Base-by-base conservation (phyloP, 2,888 invertebrate species). In the Machimus rusticus region DNA sequence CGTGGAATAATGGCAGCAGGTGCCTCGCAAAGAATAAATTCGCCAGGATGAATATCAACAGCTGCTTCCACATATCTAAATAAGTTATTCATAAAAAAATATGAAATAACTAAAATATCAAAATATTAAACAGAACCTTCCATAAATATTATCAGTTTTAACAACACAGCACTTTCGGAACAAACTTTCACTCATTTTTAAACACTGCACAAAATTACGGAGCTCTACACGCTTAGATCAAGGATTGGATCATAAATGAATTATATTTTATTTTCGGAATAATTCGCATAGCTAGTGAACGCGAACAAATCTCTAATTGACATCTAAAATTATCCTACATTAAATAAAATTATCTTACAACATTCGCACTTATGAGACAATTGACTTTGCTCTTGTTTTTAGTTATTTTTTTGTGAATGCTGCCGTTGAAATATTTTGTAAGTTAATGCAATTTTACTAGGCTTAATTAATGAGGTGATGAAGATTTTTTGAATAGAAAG, bases 1-100 rank as follows among this genome's bases (percentile, higher is more conserved):
- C 93, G 93, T 0, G 95, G 95, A 0, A 94, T 94, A 81, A 95
- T 91, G 0, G 94, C 91, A 82, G 94, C 92, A 0, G 95, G 94
- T 81, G 92, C 91, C 89, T 95, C 95, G 16, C 93, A 91, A 5
- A 95, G 90, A 74, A 95, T 93, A n/a, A 93, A 92, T 90, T 95
- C 95, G 1, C 95, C 95, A 1, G 93, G 91, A 89, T 93, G 93
- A 86, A 95, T 91, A 89, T 94, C 93, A 89, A 93, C 92, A 1
- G 93, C 92, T 14, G 94, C 94, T 86, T 94, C 93, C 87, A 95
- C 90, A 90, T 94, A 94, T 90, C 95, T 95, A 66, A 66, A 66
- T 23, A 66, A 81, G 6, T 34, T 23, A 46, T 46, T 14, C 43
- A 46, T 46, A 14, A 46, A 23, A 57, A 34, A 39, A 74, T 74